Evolutionary conservation across 2,113 vertebrate genomes (phyloP).

Genomic region (Megalops atlanticus): DNA sequence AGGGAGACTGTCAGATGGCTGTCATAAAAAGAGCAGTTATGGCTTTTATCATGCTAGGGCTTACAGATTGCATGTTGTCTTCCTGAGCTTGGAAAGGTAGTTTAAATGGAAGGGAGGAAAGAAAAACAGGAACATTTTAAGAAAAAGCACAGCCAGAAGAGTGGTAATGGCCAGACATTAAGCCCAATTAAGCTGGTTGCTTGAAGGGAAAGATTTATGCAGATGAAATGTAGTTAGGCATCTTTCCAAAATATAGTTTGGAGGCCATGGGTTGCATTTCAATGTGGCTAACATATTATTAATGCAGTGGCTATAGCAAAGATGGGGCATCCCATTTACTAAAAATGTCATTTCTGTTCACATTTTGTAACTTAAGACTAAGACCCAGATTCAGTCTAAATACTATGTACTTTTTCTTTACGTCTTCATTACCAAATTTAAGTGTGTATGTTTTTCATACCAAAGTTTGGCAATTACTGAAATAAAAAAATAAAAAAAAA

Average conservation of each 20-base stretch:
- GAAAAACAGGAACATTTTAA: not conserved
- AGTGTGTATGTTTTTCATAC: too few species aligned
- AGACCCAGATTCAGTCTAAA: not conserved
- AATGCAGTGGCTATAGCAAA: not conserved
- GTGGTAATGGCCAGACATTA: slow-evolving; percentile 5
- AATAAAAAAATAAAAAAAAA: too few species aligned
- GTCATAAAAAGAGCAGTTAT: too few species aligned
- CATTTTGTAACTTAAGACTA: not conserved
- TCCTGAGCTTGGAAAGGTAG: not conserved
- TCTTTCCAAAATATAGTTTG: slow-evolving; percentile 3
- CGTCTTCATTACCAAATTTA: too few species aligned
- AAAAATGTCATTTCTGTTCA: not conserved
- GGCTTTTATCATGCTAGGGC: too few species aligned
- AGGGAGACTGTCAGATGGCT: too few species aligned
- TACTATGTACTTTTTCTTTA: too few species aligned
- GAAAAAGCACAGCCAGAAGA: not conserved
- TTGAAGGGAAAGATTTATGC: not conserved
- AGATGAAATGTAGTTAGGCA: not conserved
- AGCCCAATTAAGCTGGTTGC: slow-evolving; percentile 5
- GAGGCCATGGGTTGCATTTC: not conserved
- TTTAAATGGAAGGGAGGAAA: not conserved
- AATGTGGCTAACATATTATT: not conserved
- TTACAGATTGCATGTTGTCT: not conserved
- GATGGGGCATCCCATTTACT: not conserved
- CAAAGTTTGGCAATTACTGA: too few species aligned